Evolutionary conservation across 2,797 vertebrate species (phyloP), one percentile per base, ranked within the genome.

Genomic region (Botia kubotai): DNA sequence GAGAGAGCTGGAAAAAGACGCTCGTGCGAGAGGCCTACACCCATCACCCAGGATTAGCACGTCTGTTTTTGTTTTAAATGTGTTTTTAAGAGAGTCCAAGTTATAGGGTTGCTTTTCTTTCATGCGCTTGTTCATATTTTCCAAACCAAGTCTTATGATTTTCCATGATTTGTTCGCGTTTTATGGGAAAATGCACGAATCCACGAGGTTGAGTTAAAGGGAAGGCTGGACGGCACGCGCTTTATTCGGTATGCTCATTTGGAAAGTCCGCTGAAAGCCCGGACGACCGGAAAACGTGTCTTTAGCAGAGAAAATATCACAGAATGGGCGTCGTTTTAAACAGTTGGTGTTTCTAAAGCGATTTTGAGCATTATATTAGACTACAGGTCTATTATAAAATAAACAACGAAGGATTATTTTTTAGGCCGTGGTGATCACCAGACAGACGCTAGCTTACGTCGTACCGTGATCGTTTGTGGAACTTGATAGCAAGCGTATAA

Each of bases 1-100:
- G 87, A 93, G 89, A 91, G 93, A 91, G 92, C 90, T 91, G 93
- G 92, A 93, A 95, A 93, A 95, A 93, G 92, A 93, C 91, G 91
- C 92, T 94, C 91, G 91, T 89, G 84, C 85, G 87, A 88, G 88
- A 92, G 94, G 94, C 94, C 94, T 93, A 80, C 80, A 52, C 26
- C 87, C 63, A 77, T 71, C 82, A 21, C 62, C 17, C 73, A 82
- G 79, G 58, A 88, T 91, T 79, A 88, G 14, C 57, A 60, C 36
- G 53, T 19, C 67, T 75, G 76, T 16, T 85, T 88, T 87, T 68
- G 26, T 53, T 79, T 77, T 16, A 39, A 90, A 86, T 84, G 77
- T 84, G 65, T 67, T 57, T 66, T 36, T 67, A 80, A 85, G 84
- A 80, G 0, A 4, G 0, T 33, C 2, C 21, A 87, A 93, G 36